phyloP scores from a whole-genome alignment of 2,113 vertebrate genomes.

The Dasyornis broadbenti region DNA sequence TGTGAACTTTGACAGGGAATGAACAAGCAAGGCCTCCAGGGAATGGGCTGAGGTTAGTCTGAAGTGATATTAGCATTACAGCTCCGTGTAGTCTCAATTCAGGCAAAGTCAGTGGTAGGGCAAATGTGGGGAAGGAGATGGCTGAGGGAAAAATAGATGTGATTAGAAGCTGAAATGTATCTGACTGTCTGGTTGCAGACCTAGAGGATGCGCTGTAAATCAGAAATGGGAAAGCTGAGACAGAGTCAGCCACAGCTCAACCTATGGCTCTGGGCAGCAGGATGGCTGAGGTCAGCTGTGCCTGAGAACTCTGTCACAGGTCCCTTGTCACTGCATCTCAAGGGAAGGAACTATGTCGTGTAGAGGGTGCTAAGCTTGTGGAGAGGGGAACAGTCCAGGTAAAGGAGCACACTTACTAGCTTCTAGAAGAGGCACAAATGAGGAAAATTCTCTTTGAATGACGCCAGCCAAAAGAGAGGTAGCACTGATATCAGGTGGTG shows the following conservation, averaged over 20 bases:
- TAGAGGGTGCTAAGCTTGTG: background rate
- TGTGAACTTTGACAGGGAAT: background rate
- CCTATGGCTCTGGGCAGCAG: background rate
- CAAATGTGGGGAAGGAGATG: background rate
- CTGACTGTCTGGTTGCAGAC: background rate
- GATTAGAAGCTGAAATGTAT: background rate
- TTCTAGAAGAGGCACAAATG: background rate
- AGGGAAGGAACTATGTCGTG: background rate
- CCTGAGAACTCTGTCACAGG: rapidly evolving
- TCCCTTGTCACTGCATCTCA: background rate
- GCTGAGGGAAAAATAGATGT: background rate
- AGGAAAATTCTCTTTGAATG: background rate
- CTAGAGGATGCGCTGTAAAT: background rate
- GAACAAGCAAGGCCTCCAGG: background rate
- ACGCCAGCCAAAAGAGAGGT: background rate
- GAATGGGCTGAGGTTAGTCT: background rate
- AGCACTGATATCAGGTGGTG: background rate
- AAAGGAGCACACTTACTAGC: background rate
- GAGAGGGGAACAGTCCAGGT: background rate
- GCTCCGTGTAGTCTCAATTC: background rate
- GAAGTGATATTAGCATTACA: background rate
- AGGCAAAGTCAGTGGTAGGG: background rate
- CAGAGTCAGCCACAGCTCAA: background rate
- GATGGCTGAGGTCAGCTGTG: background rate
- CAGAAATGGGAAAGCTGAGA: background rate